These are phyloP conservation scores for Aphidoletes aphidimyza DNA, from an alignment of 2,888 invertebrate genomes.

Conservation along the genomic window DNA sequence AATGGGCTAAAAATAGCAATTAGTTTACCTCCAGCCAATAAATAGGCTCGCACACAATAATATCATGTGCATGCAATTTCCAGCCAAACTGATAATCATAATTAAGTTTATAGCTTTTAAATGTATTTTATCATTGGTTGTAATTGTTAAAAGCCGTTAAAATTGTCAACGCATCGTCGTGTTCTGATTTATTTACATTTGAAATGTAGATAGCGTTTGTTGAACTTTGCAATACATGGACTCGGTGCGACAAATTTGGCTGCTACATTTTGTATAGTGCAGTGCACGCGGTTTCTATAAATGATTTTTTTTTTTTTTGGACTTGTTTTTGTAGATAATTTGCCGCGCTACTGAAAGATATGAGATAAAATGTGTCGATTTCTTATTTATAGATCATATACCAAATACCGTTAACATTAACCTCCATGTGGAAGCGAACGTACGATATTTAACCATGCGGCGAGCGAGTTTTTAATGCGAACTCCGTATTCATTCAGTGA, in stretches of 20 bases:
- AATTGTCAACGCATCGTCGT: slow-evolving; percentile 5
- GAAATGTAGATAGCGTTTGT: not conserved
- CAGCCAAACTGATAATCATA: not conserved
- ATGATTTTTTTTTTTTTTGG: not conserved
- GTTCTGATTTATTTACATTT: not conserved
- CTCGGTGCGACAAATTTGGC: not conserved
- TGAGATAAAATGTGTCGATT: slow-evolving; percentile 8
- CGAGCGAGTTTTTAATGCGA: too few relatives aligned
- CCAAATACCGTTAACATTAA: not conserved
- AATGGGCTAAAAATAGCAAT: slow-evolving; percentile 1
- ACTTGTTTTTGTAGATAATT: not conserved
- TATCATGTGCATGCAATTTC: not conserved
- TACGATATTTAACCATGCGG: not conserved
- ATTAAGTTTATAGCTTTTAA: slow-evolving; percentile 32
- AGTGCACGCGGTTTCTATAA: not conserved
- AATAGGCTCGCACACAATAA: not conserved
- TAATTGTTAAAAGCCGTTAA: slow-evolving; percentile 36
- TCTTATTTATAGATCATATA: not conserved
- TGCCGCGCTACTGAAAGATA: not conserved
- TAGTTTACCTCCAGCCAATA: not conserved
- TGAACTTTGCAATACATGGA: slow-evolving; percentile 1
- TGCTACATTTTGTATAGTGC: not conserved
- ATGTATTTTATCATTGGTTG: not conserved
- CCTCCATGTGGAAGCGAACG: not conserved
- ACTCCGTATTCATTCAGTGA: slow-evolving; percentile 40